A percentile compares a stretch with the other conserved stretches of the same genome.
Evolutionary conservation across 2,113 vertebrate genomes (phyloP).

Genomic region (Sclerurus mexicanus): DNA sequence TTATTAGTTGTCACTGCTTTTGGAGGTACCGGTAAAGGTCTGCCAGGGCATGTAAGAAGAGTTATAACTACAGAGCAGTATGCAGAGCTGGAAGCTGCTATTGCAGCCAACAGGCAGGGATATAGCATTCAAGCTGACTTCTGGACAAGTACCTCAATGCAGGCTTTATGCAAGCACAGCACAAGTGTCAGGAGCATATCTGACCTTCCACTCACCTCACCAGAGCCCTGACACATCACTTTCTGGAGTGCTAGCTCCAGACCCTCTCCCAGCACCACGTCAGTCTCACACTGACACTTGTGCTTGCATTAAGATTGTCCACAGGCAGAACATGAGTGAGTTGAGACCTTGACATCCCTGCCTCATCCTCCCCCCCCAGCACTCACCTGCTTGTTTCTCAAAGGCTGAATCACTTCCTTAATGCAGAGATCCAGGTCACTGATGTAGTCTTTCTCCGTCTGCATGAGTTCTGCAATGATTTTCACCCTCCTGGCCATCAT

Average conservation of each 20-base stretch:
- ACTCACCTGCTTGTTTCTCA: constrained; percentile 85
- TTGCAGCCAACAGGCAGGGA: neutral
- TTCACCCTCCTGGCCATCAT: constrained; percentile 89
- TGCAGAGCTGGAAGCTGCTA: neutral
- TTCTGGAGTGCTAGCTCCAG: neutral
- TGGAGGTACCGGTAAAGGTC: neutral
- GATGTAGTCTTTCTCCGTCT: constrained; percentile 91
- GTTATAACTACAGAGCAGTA: neutral
- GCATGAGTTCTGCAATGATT: constrained; percentile 88
- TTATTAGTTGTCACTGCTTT: neutral
- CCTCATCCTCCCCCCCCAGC: fast-evolving
- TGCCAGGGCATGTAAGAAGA: neutral
- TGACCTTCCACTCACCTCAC: neutral
- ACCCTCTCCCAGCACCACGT: fast-evolving
- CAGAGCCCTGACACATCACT: neutral
- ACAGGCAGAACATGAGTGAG: neutral
- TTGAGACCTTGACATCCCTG: neutral
- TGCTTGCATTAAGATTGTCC: neutral
- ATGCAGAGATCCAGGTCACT: constrained; percentile 87
- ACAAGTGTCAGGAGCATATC: neutral
- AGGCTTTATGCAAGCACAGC: neutral
- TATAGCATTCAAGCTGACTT: neutral
- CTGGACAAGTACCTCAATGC: neutral
- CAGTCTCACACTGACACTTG: neutral
- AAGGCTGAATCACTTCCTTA: constrained; percentile 87